These are phyloP conservation scores for Dromococcyx pavoninus DNA, from an alignment of 2,797 vertebrate genomes.

Conservation along the genomic window DNA sequence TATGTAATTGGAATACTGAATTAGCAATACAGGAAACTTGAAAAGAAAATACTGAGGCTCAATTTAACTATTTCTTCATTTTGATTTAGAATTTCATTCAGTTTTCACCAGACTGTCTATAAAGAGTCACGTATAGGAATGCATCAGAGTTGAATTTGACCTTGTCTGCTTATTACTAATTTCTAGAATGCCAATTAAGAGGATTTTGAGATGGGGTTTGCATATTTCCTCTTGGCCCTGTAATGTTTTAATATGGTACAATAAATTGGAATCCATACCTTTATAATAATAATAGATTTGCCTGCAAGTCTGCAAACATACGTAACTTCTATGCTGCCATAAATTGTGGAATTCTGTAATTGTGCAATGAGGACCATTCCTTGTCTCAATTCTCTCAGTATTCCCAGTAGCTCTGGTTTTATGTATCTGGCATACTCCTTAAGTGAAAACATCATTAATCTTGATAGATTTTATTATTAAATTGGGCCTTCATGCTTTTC, in stretches of 20 bases:
- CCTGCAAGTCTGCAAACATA: fast-evolving
- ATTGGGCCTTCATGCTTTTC: background rate
- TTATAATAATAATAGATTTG: background rate
- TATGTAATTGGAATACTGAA: background rate
- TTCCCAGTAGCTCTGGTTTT: background rate
- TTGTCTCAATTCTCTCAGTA: background rate
- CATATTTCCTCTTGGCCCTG: background rate
- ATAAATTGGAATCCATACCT: background rate
- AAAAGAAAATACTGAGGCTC: background rate
- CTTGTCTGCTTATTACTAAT: background rate
- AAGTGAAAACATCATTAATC: background rate
- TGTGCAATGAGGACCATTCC: background rate
- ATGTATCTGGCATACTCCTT: background rate
- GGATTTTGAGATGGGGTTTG: background rate
- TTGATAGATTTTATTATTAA: background rate
- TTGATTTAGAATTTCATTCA: background rate
- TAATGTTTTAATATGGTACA: background rate
- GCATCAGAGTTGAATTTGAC: background rate
- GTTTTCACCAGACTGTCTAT: background rate
- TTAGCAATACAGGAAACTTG: background rate
- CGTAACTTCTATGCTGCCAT: background rate
- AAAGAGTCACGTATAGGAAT: background rate
- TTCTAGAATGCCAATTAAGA: background rate
- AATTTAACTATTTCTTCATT: background rate
- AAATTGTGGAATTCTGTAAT: background rate